These are phyloP conservation scores for Ictidomys tridecemlineatus DNA, from an alignment of 2,113 vertebrate genomes.

Conservation along the genomic window DNA sequence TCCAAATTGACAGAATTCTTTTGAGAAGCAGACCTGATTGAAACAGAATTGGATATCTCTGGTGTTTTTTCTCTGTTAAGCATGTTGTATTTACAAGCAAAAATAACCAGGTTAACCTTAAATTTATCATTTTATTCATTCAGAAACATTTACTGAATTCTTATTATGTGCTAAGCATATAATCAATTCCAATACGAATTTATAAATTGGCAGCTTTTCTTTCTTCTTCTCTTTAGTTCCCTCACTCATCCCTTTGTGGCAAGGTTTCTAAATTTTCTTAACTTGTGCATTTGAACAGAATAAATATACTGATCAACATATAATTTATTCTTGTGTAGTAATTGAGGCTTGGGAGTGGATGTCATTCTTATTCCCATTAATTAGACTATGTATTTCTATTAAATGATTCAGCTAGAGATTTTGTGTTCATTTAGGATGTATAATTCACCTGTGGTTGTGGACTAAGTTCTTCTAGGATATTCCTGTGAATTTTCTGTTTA, in stretches of 20 bases:
- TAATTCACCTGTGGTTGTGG: neutral
- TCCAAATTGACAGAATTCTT: constrained; percentile 51
- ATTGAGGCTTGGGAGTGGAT: neutral
- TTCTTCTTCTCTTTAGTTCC: neutral
- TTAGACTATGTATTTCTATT: neutral
- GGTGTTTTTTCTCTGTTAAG: constrained; percentile 52
- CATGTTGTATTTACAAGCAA: constrained; percentile 48
- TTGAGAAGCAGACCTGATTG: constrained; percentile 30
- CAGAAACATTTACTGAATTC: constrained; percentile 4
- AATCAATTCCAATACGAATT: neutral
- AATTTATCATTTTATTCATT: constrained; percentile 24
- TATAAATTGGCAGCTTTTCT: neutral
- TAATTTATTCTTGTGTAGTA: neutral
- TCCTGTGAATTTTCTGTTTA: neutral
- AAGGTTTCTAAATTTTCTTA: neutral
- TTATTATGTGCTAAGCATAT: neutral
- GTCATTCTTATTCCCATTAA: neutral
- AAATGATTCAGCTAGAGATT: neutral
- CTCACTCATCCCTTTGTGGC: neutral
- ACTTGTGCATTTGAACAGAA: neutral
- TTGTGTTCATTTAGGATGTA: neutral
- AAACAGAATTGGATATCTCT: neutral
- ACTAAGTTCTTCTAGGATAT: neutral
- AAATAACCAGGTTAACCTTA: constrained; percentile 8
- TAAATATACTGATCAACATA: neutral